Conservation (phyloP, 2,797 vertebrate genomes). For the Mormyrus proboscirostris region DNA sequence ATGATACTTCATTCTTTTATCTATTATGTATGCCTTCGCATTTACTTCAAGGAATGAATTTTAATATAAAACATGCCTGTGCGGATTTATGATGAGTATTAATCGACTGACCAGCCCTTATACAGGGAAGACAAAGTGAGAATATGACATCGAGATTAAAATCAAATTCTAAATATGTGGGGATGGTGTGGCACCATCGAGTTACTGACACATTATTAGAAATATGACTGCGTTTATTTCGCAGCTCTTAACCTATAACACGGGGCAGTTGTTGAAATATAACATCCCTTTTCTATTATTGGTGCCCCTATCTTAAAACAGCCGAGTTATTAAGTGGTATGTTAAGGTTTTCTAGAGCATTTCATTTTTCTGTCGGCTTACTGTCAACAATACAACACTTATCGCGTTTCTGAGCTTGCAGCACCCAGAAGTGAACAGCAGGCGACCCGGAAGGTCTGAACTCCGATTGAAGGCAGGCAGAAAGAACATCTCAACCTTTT, state of each 20-base stretch:
- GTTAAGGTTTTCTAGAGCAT: not conserved
- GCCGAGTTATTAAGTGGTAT: not conserved
- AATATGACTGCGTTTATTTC: not conserved
- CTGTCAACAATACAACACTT: not conserved
- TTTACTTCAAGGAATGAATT: not conserved
- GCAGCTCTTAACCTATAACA: not conserved
- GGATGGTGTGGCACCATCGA: not conserved
- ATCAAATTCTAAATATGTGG: not conserved
- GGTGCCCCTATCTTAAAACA: not conserved
- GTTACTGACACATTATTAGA: not conserved
- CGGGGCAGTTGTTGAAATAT: not conserved
- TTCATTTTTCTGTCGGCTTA: not conserved
- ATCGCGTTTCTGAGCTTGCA: conserved; percentile 35
- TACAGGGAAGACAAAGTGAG: not conserved
- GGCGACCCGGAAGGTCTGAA: conserved; percentile 86
- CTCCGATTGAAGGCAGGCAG: conserved; percentile 63
- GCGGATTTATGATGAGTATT: not conserved
- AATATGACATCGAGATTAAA: not conserved
- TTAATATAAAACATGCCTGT: not conserved
- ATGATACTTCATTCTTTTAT: not conserved
- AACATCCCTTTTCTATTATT: not conserved
- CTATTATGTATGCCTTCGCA: not conserved
- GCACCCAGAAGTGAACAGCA: conserved; percentile 86
- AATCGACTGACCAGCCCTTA: not conserved
- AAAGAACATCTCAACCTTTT: conserved; percentile 63